These are phyloP conservation scores for Cossypha polioptera DNA, from an alignment of 2,797 vertebrate species.

Conservation along the genomic window DNA sequence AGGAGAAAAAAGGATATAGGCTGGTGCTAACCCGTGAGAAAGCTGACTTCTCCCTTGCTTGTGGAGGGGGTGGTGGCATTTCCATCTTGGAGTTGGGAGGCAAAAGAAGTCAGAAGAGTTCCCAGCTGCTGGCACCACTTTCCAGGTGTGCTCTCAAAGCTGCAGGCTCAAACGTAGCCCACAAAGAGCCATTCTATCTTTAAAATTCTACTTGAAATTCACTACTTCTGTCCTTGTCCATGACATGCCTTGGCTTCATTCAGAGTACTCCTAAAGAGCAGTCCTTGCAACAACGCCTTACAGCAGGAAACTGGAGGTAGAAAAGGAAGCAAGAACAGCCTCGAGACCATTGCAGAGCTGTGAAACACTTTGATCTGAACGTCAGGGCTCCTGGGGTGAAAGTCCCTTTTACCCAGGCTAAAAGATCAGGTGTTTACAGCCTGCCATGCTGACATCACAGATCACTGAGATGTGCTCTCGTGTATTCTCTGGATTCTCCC, in stretches of 20 bases:
- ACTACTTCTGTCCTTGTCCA: background rate
- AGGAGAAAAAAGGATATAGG: background rate
- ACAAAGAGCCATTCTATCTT: background rate
- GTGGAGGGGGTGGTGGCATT: background rate
- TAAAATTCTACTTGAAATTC: background rate
- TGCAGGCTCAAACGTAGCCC: background rate
- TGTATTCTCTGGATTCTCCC: background rate
- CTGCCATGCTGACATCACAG: background rate
- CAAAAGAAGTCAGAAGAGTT: background rate
- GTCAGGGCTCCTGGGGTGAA: background rate
- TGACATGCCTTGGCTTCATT: background rate
- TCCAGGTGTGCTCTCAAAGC: background rate
- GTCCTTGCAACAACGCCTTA: background rate
- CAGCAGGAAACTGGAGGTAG: background rate
- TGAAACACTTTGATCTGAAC: slow-evolving; percentile 11
- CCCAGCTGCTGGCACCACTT: background rate
- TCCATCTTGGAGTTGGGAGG: background rate
- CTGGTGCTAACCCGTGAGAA: background rate
- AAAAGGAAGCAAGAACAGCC: background rate
- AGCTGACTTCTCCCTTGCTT: background rate
- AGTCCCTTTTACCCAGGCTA: background rate
- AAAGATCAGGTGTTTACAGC: background rate
- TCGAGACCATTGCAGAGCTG: background rate
- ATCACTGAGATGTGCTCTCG: accelerated
- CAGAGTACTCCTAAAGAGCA: background rate